Evolutionary conservation across 1,140 invertebrate genomes (phyloP), one percentile per base, ranked within the genome.

Genomic region (Potamilus streckersoni): DNA sequence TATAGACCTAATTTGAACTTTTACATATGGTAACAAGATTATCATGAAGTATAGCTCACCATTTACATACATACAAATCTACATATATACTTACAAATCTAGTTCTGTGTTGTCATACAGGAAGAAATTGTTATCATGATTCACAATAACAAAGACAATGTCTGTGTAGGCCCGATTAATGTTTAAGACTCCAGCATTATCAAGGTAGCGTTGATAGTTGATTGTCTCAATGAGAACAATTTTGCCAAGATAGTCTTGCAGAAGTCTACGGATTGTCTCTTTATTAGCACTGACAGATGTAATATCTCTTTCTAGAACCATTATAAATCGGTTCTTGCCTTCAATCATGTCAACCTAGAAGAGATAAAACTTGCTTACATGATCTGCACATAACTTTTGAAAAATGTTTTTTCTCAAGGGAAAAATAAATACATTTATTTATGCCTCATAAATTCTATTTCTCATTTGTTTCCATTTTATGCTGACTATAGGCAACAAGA

Each of bases 341-440:
- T 82, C 73, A 58, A 82, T 83, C n/a, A 82, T 31, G 65, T 83
- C 73, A 19, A 84, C 77, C 83, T 84, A 59, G 27, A 71, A 69
- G 23, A 71, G n/a, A 49, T 15, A 31, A 31, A 31, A 63, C 4
- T 38, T 38, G 4, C 8, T 38, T 38, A 38, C 38, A 38, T 38
- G 38, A 6, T 38, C 38, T 38, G 38, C 38, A 38, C 8, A 38
- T 38, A 38, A 38, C 38, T 38, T 38, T 38, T 38, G 8, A 2
- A 38, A 4, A 38, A 38, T 8, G 4, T 38, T 38, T 38, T 38
- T 8, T 38, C 8, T 38, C 38, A 38, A 38, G 38, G 38, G 38
- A 38, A 70, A 64, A n/a, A 60, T 23, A 20, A 67, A 1, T 3
- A 69, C 27, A 69, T 55, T 75, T n/a, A 61, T 20, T 69, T 68